Evolutionary conservation across 2,797 vertebrate genomes (phyloP).

Genomic region (Percopsis omiscomaycus): DNA sequence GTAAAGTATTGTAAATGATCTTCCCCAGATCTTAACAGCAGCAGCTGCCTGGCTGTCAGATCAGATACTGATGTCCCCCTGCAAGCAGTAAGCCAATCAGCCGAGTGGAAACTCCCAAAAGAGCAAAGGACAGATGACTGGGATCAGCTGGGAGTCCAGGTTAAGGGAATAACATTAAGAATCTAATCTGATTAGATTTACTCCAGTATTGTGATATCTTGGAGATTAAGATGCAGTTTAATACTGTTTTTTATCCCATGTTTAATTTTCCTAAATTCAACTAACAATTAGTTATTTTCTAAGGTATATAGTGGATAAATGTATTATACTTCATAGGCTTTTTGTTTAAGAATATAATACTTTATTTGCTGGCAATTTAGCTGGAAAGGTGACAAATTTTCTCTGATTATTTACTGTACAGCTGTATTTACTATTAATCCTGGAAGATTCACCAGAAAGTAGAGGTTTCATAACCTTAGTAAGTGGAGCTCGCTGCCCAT

Average conservation of each 20-base stretch:
- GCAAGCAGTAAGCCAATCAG: slow-evolving; percentile 22
- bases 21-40: slow-evolving; percentile 29
- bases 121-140: neutral
- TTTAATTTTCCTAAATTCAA: too few species aligned
- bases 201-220: neutral
- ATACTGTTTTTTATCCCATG: too few species aligned
- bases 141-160: neutral
- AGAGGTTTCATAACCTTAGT: slow-evolving; percentile 21
- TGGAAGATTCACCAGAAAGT: slow-evolving; percentile 33
- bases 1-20: slow-evolving; percentile 34
- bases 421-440: slow-evolving; percentile 31
- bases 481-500: neutral
- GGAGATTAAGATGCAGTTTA: neutral
- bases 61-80: slow-evolving; percentile 5
- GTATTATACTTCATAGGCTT: too few species aligned
- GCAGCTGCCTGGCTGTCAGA: slow-evolving; percentile 31
- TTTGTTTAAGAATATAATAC: too few species aligned
- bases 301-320: too few species aligned
- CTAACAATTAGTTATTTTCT: too few species aligned
- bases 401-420: slow-evolving; percentile 23
- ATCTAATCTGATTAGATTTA: neutral
- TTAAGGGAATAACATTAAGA: neutral
- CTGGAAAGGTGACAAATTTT: too few species aligned
- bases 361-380: too few species aligned
- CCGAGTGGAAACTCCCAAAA: slow-evolving; percentile 12